Base-by-base conservation (phyloP, 2,113 vertebrate species). In the Tychaedon coryphoeus region DNA sequence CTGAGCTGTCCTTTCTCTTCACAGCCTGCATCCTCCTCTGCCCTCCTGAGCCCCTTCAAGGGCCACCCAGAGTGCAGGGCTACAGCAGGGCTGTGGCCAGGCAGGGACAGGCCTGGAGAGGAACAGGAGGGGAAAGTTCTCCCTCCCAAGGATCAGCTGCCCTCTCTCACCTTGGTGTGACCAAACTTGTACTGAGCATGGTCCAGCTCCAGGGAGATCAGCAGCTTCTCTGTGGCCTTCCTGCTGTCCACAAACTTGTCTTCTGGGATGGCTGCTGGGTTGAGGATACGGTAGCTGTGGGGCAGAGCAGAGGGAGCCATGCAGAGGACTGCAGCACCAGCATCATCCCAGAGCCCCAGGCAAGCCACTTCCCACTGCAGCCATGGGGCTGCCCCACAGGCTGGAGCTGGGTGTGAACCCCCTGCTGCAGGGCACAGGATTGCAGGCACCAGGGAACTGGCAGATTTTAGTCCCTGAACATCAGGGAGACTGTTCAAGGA, bases 171-270 rank as follows among this genome's bases (percentile, higher is more conserved):
- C 98, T 98, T 98, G n/a, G 98, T 98, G 88, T 98, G 98, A 79
- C 98, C 98, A 76, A 98, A 98, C 65, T 98, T 98, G 95, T 98
- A 98, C 86, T 98, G 98, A 0, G 97, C 94, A 80, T 61, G 97
- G 87, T 99, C 98, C 57, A 98, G 95, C 2, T 98, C 98, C 56
- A 98, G 97, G 4, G 98, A 99, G 75, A 91, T 93, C 74, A 98
- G 95, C 81, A 98, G 97, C 88, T 97, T 98, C 86, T 98, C 97
- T 26, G 96, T 97, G 80, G 98, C 98, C 79, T 97, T 98, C 88
- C 98, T 99, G 97, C 99, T 99, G 95, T 99, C 99, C 96, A 99
- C 95, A 93, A 99, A 99, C 93, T 97, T 99, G 91, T 99, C 99
- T 4, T 99, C 99, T 6, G 99, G 99, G 95, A 99, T 99, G 78